Base-by-base conservation (phyloP, 1,140 invertebrate genomes). In the Papilio polyxenes region DNA sequence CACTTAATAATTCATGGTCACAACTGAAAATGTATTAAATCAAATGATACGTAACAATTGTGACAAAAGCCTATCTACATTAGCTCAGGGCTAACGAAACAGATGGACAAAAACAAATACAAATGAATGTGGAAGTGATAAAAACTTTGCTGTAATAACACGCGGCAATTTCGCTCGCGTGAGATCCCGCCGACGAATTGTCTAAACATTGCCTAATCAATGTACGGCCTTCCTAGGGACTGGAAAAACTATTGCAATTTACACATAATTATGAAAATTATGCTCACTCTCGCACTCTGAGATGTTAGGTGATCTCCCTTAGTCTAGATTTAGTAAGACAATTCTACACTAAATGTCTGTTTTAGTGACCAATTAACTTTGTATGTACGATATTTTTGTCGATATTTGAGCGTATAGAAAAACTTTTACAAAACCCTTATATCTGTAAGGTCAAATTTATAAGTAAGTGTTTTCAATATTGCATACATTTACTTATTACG, bases 41-140 rank as follows among this genome's bases (percentile, higher is more conserved):
- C 20, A 31, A 65, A 17, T 53, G 5, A 53, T n/a, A 20, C n/a
- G 20, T 15, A 31, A 31, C 31, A 9, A 31, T 23, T 37, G n/a
- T 20, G 59, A 37, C 65, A 72, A n/a, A 48, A 69, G 9, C 20
- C 31, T 75, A 9, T 48, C 17, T 31, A 48, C 74, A 48, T 44
- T 48, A 48, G 44, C 74, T 20, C 40, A 13, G 31, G 65, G 31
- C 65, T 72, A 37, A 75, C 44, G 74, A 75, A 48, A 75, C 74
- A 75, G 72, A 74, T 13, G 20, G 20, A 23, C 23, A 77, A 77
- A 77, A 77, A 77, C 44, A 77, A 49, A 75, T 23, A 77, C 75
- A 77, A 77, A 77, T 77, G 75, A 77, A 77, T 56, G 75, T 77
- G 75, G 75, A 77, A 77, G 75, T 77, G 49, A 11, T 53, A 77